These are phyloP conservation scores for Sphaeridia pumilis DNA, from an alignment of 2,888 invertebrate genomes.

Conservation along the genomic window DNA sequence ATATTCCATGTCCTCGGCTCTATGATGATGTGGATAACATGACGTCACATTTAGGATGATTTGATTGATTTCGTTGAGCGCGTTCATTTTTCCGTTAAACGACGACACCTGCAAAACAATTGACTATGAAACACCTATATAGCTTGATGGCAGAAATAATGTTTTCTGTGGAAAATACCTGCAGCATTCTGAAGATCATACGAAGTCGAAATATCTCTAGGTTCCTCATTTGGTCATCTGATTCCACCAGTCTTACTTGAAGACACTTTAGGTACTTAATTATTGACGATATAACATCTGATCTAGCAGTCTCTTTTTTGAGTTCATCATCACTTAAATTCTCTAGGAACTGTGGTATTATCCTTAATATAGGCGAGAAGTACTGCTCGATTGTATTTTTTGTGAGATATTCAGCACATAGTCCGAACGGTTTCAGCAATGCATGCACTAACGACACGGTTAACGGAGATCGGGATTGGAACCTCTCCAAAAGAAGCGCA, in stretches of 20 bases:
- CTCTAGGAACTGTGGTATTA: constrained; percentile 78
- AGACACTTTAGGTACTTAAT: constrained; percentile 84
- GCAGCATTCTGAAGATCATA: constrained; percentile 60
- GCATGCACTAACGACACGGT: constrained; percentile 66
- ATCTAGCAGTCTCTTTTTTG: constrained; percentile 90
- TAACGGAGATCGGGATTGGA: constrained; percentile 60
- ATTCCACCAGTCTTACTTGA: constrained; percentile 68
- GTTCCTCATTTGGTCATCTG: constrained; percentile 66
- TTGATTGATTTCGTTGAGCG: constrained; percentile 95
- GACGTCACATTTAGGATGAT: constrained; percentile 76
- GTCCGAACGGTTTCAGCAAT: constrained; percentile 78
- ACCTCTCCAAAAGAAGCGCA: constrained; percentile 67
- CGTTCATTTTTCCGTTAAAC: constrained; percentile 98
- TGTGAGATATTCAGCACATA: constrained; percentile 82
- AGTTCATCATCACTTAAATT: constrained; percentile 89
- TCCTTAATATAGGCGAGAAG: constrained; percentile 80
- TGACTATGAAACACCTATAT: not conserved
- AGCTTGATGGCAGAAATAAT: not conserved
- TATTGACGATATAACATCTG: constrained; percentile 88
- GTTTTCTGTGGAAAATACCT: constrained; percentile 17
- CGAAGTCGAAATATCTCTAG: constrained; percentile 90
- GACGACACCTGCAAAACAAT: constrained; percentile 60
- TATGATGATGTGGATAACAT: constrained; percentile 60
- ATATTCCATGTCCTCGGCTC: constrained; percentile 74
- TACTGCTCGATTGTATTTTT: constrained; percentile 81